Evolutionary conservation across 2,113 vertebrate species (phyloP).

Genomic region (Muntiacus reevesi): DNA sequence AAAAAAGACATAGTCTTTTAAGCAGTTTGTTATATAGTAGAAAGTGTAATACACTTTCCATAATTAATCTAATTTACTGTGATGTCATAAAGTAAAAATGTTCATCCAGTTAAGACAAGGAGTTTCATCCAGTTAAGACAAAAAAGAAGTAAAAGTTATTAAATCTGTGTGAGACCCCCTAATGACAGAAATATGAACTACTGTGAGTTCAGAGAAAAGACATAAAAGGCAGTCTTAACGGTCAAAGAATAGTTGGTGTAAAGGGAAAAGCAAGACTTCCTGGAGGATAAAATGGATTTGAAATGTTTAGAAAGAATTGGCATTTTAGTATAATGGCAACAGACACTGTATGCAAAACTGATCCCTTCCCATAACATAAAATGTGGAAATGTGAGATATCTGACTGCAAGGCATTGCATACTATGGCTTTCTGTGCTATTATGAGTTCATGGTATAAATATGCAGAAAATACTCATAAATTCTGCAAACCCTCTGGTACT

Average conservation of each 20-base stretch:
- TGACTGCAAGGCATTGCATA: background rate
- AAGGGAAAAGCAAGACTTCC: background rate
- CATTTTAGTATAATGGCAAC: background rate
- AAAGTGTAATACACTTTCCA: background rate
- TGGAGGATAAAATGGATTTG: background rate
- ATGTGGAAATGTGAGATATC: background rate
- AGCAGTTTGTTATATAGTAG: background rate
- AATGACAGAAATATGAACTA: background rate
- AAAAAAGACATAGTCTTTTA: background rate
- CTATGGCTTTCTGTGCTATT: background rate
- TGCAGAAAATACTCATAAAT: background rate
- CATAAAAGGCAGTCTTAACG: background rate
- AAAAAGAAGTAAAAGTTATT: background rate
- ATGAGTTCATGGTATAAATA: background rate
- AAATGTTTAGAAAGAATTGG: background rate
- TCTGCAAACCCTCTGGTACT: background rate
- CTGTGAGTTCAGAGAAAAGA: background rate
- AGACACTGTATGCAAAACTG: background rate
- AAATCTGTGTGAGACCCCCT: background rate
- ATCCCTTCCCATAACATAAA: background rate
- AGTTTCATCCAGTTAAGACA: background rate
- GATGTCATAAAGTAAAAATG: background rate
- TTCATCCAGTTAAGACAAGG: background rate
- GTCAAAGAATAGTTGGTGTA: background rate
- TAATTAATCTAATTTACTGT: background rate